A percentile compares a stretch with the other conserved stretches of the same genome.
phyloP scores from a whole-genome alignment of 2,113 vertebrate species.

The Forbesichthys papilliferus region DNA sequence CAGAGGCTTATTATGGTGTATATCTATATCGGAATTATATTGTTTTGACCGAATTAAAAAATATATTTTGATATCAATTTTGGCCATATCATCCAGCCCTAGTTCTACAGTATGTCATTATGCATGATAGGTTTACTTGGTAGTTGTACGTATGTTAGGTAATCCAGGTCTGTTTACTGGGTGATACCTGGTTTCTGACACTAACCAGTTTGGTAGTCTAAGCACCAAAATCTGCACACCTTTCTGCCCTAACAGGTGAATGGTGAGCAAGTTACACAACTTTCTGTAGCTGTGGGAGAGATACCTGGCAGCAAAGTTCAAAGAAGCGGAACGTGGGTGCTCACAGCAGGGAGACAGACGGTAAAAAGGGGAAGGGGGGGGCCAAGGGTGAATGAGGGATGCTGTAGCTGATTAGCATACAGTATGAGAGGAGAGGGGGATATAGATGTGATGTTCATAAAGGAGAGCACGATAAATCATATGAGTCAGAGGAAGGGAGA shows the following conservation, averaged over 20 bases:
- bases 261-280: slow-evolving; percentile 16
- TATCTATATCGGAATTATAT: too few relatives aligned
- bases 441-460: not conserved
- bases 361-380: slow-evolving; percentile 16
- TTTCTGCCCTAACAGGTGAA: slow-evolving; percentile 17
- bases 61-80: too few relatives aligned
- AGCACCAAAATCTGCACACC: not conserved
- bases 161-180: not conserved
- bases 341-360: slow-evolving; percentile 29
- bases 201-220: too few relatives aligned
- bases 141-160: not conserved
- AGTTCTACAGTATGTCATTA: too few relatives aligned
- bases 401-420: not conserved
- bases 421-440: not conserved
- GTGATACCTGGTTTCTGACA: too few relatives aligned
- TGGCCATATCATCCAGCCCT: too few relatives aligned
- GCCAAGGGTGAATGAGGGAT: not conserved
- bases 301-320: slow-evolving; percentile 7
- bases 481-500: slow-evolving; percentile 14
- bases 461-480: not conserved
- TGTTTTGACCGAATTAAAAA: too few relatives aligned
- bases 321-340: slow-evolving; percentile 27
- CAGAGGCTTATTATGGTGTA: too few relatives aligned
- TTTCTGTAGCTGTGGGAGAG: slow-evolving; percentile 22
- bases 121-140: too few relatives aligned